A percentile compares a stretch with the other conserved stretches of the same genome.
Conservation (phyloP, 1,140 invertebrate species). For the Drosophila teissieri region DNA sequence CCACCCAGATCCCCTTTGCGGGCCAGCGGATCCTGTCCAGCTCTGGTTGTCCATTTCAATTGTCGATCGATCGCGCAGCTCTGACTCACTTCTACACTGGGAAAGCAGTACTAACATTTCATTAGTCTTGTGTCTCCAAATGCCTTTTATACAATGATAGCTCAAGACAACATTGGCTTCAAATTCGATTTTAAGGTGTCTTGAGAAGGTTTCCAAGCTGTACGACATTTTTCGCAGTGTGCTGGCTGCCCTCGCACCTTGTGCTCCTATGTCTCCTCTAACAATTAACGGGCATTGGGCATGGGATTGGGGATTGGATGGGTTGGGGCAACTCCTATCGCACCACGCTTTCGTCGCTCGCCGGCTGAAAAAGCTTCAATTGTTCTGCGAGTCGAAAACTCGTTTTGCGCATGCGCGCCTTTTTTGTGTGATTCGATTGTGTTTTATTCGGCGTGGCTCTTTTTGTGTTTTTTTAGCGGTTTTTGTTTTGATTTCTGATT, state of each 20-base stretch:
- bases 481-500: conserved; percentile 83
- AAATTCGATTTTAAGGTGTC: no score
- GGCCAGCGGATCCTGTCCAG: conserved; percentile 62
- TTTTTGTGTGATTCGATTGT: conserved; percentile 43
- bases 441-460: conserved; percentile 14
- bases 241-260: conserved; percentile 1
- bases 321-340: conserved; percentile 6
- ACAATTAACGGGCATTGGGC: conserved; percentile 12
- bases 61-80: conserved; percentile 33
- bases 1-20: background rate
- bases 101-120: background rate
- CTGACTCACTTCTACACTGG: conserved; percentile 60
- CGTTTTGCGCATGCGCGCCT: conserved; percentile 74
- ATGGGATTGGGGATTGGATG: background rate
- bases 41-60: conserved; percentile 52
- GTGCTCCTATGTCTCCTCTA: background rate
- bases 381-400: conserved; percentile 50
- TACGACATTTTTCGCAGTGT: background rate
- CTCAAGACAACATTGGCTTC: no score
- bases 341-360: conserved; percentile 53
- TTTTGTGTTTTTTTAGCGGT: conserved; percentile 82
- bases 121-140: no score
- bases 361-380: conserved; percentile 42
- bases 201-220: background rate
- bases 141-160: no score